Conservation (phyloP, 2,113 vertebrate species). For the Sylvicapra grimmia region DNA sequence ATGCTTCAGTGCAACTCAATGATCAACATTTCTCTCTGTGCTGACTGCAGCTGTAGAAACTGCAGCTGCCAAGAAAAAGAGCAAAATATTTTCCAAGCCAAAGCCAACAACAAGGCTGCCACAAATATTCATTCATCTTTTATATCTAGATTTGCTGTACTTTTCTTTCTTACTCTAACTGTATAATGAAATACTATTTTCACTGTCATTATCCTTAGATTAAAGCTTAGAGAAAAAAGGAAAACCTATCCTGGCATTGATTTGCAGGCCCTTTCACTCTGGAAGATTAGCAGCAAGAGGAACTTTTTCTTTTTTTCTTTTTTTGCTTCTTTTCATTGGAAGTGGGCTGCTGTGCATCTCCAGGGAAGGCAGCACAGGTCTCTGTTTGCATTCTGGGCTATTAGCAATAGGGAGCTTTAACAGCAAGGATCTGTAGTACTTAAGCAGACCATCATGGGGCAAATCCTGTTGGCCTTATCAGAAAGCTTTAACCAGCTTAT, state of each 20-base stretch:
- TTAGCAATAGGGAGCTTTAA: neutral
- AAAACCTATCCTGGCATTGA: neutral
- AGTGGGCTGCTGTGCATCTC: neutral
- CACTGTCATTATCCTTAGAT: neutral
- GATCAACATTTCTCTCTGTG: neutral
- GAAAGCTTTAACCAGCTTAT: neutral
- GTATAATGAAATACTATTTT: neutral
- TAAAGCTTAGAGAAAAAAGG: neutral
- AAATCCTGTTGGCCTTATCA: neutral
- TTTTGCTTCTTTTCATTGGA: neutral
- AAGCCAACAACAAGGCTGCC: neutral
- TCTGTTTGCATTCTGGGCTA: neutral
- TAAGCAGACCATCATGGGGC: neutral
- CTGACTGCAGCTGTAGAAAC: neutral
- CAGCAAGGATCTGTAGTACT: neutral
- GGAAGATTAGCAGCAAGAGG: neutral
- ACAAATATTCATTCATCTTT: neutral
- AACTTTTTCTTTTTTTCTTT: neutral
- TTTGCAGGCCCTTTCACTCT: neutral
- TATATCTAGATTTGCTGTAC: neutral
- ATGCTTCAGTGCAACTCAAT: neutral
- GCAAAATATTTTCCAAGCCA: neutral
- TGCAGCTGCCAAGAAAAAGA: neutral
- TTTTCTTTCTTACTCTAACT: neutral
- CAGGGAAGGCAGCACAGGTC: neutral